Evolutionary conservation across 1,140 invertebrate species (phyloP).

Genomic region (Sogatella furcifera): DNA sequence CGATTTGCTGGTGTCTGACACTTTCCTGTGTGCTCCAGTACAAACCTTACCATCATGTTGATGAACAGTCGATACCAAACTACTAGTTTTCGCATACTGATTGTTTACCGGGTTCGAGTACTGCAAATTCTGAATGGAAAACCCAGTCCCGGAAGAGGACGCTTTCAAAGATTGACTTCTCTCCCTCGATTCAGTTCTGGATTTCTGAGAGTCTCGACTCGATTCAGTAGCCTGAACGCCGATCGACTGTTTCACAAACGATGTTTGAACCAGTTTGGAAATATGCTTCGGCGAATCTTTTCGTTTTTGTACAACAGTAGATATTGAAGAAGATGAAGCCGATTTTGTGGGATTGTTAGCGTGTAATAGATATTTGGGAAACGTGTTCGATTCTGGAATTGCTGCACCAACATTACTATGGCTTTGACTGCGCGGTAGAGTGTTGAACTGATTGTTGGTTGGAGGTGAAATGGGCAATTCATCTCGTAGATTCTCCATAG

Average conservation of each 20-base stretch:
- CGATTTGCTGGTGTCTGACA: neutral
- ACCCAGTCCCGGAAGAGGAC: neutral
- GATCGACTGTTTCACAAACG: conserved; percentile 4
- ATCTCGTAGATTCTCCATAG: no score
- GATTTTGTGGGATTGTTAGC: conserved; percentile 12
- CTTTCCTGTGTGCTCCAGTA: conserved; percentile 9
- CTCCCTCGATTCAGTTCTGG: neutral
- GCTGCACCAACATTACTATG: conserved; percentile 14
- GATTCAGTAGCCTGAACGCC: conserved; percentile 7
- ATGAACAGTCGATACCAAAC: neutral
- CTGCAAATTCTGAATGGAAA: neutral
- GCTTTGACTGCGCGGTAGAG: conserved; percentile 16
- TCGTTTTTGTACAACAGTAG: conserved; percentile 17
- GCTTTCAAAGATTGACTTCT: neutral
- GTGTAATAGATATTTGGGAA: conserved; percentile 4
- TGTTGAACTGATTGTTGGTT: neutral
- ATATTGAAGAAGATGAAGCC: conserved; percentile 18
- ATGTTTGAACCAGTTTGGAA: conserved; percentile 7
- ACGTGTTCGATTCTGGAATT: neutral
- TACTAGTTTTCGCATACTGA: no score
- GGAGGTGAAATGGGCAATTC: no score
- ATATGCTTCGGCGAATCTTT: conserved; percentile 9
- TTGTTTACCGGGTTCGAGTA: neutral
- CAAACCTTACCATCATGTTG: conserved; percentile 9
- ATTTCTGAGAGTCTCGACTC: neutral